Base-by-base conservation (phyloP, 2,888 invertebrate species). In the Heliconius ethilla region DNA sequence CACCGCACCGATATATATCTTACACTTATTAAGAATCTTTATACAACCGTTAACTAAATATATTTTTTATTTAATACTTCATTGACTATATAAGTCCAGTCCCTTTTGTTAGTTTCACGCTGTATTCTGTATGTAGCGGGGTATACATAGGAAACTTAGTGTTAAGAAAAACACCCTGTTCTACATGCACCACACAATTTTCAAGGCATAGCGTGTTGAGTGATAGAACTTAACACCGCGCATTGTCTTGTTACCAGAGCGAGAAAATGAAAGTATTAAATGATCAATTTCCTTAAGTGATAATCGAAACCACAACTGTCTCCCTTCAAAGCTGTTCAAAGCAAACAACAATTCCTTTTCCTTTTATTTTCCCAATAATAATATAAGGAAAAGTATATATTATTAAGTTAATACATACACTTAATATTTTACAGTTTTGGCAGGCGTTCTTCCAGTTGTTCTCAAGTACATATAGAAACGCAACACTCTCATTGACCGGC, bases 391-490 rank as follows among this genome's bases (percentile, higher is more conserved):
- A 33, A 72, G 13, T 11, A 15, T 37, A 22, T 37, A 59, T n/a
- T n/a, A 59, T n/a, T n/a, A n/a, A 59, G 3, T 59, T n/a, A 59
- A n/a, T 59, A 59, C n/a, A 59, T n/a, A 59, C n/a, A 59, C 3
- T n/a, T 7, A 10, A 10, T 59, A 3, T 37, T 87, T 15, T 18
- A 45, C 92, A 97, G 97, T 96, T 97, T 87, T 96, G 96, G 94
- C 96, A 96, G 85, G 95, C 96, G 69, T 96, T 97, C 83, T 94
- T 96, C 86, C 96, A 96, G 85, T 89, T 97, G 73, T 96, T 96
- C 83, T 95, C 96, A 22, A 95, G 95, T 25, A 94, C 96, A 0
- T 95, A 96, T 86, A 91, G 96, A 76, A 95, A 93, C 78, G 95
- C 95, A 5, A 97, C 97, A 0, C 82, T 96, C 0, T 92, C 96